Conservation (phyloP, 2,888 invertebrate genomes). For the Halocaridina rubra region DNA sequence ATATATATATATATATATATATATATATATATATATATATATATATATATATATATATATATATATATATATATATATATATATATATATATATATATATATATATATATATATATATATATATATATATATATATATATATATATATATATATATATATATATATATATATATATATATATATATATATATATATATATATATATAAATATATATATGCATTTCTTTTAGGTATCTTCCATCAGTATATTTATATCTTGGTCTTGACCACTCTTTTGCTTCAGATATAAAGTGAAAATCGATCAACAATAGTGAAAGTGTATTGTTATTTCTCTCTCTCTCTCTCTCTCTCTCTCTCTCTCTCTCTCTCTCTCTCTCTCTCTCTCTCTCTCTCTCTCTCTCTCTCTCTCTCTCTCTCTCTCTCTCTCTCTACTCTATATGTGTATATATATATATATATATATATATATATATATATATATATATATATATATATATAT, state of each 20-base stretch:
- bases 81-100: background rate
- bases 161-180: background rate
- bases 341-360: no score
- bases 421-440: no score
- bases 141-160: background rate
- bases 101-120: background rate
- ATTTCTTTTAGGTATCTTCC: background rate
- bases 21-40: background rate
- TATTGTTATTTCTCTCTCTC: no score
- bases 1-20: conserved; percentile 8
- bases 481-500: background rate
- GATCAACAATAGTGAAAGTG: no score
- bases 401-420: no score
- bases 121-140: background rate
- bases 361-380: no score
- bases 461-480: background rate
- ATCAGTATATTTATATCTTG: background rate
- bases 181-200: background rate
- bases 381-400: no score
- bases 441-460: background rate
- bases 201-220: background rate
- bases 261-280: no score
- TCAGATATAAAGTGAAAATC: no score
- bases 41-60: conserved; percentile 1
- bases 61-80: background rate